These are phyloP conservation scores for Schizaphis graminum DNA, from an alignment of 2,888 invertebrate species.

Conservation along the genomic window DNA sequence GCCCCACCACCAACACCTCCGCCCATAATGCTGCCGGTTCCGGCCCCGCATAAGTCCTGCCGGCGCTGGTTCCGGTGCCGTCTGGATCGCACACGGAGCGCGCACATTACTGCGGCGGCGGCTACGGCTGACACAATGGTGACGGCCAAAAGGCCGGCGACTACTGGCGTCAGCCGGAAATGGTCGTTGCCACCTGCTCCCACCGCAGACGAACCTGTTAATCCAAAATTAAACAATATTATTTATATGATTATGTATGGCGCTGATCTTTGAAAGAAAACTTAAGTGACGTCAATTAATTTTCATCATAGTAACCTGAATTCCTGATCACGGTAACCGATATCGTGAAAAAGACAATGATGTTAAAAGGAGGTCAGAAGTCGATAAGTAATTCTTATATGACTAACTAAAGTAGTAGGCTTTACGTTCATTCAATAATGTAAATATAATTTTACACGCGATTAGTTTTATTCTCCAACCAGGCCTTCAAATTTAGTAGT, in stretches of 20 bases:
- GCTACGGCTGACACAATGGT: constrained; percentile 43
- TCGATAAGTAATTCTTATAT: background rate
- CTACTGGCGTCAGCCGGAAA: constrained; percentile 51
- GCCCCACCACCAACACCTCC: constrained; percentile 29
- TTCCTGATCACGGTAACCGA: background rate
- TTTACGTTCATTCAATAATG: too few relatives aligned
- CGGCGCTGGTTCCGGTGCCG: constrained; percentile 24
- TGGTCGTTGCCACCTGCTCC: constrained; percentile 28
- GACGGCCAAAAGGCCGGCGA: constrained; percentile 53
- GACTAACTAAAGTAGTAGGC: background rate
- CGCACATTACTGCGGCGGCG: constrained; percentile 57
- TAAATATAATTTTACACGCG: too few relatives aligned
- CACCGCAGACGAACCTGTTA: constrained; percentile 43
- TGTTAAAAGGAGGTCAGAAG: background rate
- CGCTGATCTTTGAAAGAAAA: background rate
- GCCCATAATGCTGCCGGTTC: constrained; percentile 16
- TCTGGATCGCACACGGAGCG: constrained; percentile 45
- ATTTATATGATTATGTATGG: background rate
- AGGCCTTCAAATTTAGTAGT: too few relatives aligned
- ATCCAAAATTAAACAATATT: background rate
- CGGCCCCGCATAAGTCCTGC: constrained; percentile 13
- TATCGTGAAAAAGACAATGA: background rate
- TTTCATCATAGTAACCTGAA: background rate
- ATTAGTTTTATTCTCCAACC: too few relatives aligned
- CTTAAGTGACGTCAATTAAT: background rate